A percentile compares a stretch with the other conserved stretches of the same genome.
These are phyloP conservation scores for Euura saliciscinereae DNA, from an alignment of 1,140 invertebrate species.

Conservation along the genomic window DNA sequence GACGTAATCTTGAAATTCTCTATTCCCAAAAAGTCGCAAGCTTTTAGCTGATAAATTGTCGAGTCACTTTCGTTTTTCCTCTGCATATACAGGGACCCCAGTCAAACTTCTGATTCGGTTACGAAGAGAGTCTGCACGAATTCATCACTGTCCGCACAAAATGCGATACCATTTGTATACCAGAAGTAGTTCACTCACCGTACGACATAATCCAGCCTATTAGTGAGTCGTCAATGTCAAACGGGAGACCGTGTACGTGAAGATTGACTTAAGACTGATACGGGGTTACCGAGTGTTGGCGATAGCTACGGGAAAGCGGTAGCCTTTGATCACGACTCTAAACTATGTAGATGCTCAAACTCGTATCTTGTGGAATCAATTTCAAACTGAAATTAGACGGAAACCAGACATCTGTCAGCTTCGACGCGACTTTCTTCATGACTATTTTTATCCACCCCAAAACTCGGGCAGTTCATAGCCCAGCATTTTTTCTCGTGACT, in stretches of 20 bases:
- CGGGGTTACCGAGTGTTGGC: not conserved
- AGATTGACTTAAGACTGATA: not conserved
- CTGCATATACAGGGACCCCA: not conserved
- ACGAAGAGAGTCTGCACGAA: not conserved
- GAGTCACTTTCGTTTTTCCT: not conserved
- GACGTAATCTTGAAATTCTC: not conserved
- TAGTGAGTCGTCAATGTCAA: not conserved
- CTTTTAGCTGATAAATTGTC: constrained; percentile 3
- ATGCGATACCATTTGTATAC: constrained; percentile 5
- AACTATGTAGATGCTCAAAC: not conserved
- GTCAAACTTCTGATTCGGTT: not conserved
- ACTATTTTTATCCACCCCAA: not conserved
- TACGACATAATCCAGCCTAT: constrained; percentile 3
- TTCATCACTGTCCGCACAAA: not conserved
- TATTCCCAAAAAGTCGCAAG: not conserved
- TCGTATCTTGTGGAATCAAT: constrained; percentile 3
- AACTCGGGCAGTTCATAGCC: not conserved
- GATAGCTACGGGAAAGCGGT: not conserved
- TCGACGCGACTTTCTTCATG: not conserved
- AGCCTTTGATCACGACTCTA: not conserved
- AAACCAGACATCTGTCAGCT: not conserved
- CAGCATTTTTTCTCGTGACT: not conserved
- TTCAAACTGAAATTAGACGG: not conserved
- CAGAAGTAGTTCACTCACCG: not conserved
- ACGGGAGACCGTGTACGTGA: not conserved